Percentiles rank a stretch among this genome's conserved stretches.
Evolutionary conservation across 2,888 invertebrate genomes (phyloP).

Genomic region (Hydroisotoma schaefferi): DNA sequence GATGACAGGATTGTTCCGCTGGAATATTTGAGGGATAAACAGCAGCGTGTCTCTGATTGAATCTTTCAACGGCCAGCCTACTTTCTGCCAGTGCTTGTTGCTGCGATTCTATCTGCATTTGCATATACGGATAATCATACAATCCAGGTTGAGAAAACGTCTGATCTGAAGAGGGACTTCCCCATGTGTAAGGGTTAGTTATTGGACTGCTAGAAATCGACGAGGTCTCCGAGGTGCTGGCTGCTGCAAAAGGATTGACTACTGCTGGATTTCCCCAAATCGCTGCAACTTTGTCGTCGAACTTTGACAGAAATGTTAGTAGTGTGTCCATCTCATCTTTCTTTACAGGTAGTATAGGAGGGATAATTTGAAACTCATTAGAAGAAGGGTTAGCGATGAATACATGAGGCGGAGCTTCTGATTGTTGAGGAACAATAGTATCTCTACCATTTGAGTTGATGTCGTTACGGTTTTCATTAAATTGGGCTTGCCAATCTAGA

Average conservation of each 20-base stretch:
- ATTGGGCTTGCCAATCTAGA: slow-evolving; percentile 9
- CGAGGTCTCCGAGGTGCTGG: neutral
- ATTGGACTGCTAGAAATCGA: slow-evolving; percentile 29
- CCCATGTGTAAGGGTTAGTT: slow-evolving; percentile 32
- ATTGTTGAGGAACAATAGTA: neutral
- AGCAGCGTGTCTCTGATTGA: slow-evolving; percentile 6
- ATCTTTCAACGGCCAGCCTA: neutral
- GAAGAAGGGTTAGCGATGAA: slow-evolving; percentile 3
- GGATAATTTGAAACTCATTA: neutral
- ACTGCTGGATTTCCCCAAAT: slow-evolving; percentile 44
- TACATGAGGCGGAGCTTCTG: neutral
- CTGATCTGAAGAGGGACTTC: slow-evolving; percentile 29
- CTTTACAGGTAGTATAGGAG: neutral
- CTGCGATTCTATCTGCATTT: slow-evolving; percentile 13
- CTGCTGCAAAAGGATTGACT: slow-evolving; percentile 13
- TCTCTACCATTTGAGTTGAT: neutral
- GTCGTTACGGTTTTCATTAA: neutral
- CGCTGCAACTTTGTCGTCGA: slow-evolving; percentile 48
- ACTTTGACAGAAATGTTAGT: slow-evolving; percentile 46
- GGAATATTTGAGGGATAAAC: neutral
- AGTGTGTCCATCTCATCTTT: slow-evolving; percentile 46
- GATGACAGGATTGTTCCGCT: neutral
- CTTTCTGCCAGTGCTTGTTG: slow-evolving; percentile 2
- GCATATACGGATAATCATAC: slow-evolving; percentile 8
- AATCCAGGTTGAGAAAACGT: neutral